Percentiles rank a stretch among this genome's conserved stretches.
phyloP scores from a whole-genome alignment of 2,797 vertebrate species.

The Carapus acus region DNA sequence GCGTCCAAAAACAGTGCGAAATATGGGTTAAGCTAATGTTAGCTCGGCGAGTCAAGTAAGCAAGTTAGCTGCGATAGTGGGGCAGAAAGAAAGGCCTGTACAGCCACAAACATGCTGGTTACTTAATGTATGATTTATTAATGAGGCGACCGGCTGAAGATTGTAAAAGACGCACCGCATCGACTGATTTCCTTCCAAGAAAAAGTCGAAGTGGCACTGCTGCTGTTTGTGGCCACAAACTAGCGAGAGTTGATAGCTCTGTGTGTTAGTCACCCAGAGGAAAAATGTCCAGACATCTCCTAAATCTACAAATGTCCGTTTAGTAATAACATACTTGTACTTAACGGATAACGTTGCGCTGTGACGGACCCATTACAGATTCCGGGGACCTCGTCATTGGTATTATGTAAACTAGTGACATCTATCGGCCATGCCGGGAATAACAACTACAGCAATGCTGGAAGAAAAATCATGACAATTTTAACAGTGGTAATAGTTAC shows the following conservation, averaged over 20 bases:
- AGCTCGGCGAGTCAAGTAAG: slow-evolving; percentile 11
- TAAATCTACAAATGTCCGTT: rapidly evolving
- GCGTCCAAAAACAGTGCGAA: neutral
- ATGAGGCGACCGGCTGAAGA: slow-evolving; percentile 4
- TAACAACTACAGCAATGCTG: neutral
- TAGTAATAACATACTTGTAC: neutral
- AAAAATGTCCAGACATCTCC: neutral
- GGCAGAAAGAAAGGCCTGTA: neutral
- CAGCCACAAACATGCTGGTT: neutral
- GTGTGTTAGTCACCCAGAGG: no score
- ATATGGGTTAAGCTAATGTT: neutral
- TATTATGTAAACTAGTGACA: slow-evolving; percentile 12
- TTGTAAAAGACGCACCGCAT: slow-evolving; percentile 41
- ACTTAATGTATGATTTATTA: neutral
- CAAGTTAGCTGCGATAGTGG: neutral
- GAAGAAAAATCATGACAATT: no score
- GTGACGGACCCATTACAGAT: slow-evolving; percentile 21
- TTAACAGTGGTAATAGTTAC: no score
- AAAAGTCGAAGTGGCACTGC: slow-evolving; percentile 35
- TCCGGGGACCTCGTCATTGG: slow-evolving; percentile 24
- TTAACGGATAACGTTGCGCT: slow-evolving; percentile 1
- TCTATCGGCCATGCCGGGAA: slow-evolving; percentile 13
- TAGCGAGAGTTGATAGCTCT: slow-evolving; percentile 21
- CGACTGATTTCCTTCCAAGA: slow-evolving; percentile 25
- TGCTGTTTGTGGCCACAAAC: slow-evolving; percentile 20